Percentiles rank a stretch among this genome's conserved stretches.
Evolutionary conservation across 2,888 invertebrate genomes (phyloP).

Genomic region (Tenthredo scrophulariae): DNA sequence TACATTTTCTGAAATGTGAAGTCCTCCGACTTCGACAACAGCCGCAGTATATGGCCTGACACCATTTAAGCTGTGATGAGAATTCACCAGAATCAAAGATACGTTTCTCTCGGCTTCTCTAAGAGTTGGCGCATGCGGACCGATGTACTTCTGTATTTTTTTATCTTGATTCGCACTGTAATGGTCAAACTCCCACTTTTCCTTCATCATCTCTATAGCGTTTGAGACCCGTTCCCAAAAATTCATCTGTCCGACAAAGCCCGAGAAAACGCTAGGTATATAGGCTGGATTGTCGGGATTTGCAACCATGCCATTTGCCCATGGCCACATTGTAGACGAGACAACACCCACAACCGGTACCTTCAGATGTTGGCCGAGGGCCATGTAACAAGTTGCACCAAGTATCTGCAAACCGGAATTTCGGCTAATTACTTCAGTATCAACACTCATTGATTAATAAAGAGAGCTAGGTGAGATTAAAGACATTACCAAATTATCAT

Average conservation of each 20-base stretch:
- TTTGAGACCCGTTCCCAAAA: constrained; percentile 66
- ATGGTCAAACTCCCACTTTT: constrained; percentile 46
- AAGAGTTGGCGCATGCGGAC: constrained; percentile 71
- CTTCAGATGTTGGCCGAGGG: constrained; percentile 60
- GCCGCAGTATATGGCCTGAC: constrained; percentile 78
- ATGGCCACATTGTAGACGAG: constrained; percentile 58
- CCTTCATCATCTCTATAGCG: constrained; percentile 16
- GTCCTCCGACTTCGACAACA: constrained; percentile 80
- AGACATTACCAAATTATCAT: neutral
- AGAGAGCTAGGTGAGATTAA: neutral
- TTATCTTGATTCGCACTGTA: constrained; percentile 61
- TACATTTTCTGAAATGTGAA: constrained; percentile 75
- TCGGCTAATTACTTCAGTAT: constrained; percentile 74
- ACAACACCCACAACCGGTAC: constrained; percentile 67
- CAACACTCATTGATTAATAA: neutral
- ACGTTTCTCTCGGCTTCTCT: constrained; percentile 77
- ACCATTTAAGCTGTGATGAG: constrained; percentile 79
- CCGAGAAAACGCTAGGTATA: constrained; percentile 57
- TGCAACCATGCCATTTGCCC: constrained; percentile 60
- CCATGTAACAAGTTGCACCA: constrained; percentile 64
- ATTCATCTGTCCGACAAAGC: constrained; percentile 43
- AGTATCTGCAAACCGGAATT: constrained; percentile 75
- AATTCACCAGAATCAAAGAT: constrained; percentile 79
- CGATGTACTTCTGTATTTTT: constrained; percentile 63
- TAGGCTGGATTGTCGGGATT: constrained; percentile 63